Conservation (phyloP, 2,797 vertebrate species). For the Bucorvus abyssinicus region DNA sequence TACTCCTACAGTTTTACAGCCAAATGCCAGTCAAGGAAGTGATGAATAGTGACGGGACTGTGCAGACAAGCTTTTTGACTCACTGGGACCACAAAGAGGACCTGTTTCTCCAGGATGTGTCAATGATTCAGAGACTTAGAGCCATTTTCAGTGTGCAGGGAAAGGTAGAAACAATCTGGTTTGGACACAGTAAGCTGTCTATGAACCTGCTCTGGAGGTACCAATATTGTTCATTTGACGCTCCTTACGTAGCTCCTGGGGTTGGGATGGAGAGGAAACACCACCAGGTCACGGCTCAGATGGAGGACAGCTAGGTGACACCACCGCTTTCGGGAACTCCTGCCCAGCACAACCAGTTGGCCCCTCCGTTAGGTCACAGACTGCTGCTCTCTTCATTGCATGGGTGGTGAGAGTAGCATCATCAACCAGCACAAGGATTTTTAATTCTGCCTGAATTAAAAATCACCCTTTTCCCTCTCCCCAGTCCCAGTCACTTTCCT, state of each 20-base stretch:
- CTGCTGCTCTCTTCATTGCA: not conserved
- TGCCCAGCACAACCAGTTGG: not conserved
- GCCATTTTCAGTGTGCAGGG: not conserved
- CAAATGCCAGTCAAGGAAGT: slow-evolving; percentile 46
- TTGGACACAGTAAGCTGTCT: not conserved
- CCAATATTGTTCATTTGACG: not conserved
- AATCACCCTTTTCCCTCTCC: not conserved
- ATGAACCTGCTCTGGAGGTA: not conserved
- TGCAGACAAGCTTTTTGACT: not conserved
- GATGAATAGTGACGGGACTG: not conserved
- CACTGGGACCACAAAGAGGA: not conserved
- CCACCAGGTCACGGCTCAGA: not conserved
- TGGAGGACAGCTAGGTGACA: not conserved
- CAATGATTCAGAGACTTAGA: not conserved
- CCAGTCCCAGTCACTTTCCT: not conserved
- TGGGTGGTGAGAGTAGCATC: not conserved
- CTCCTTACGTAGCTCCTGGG: not conserved
- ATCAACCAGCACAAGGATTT: not conserved
- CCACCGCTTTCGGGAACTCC: not conserved
- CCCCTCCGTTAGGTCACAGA: not conserved
- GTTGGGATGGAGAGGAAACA: not conserved
- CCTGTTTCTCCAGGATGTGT: not conserved
- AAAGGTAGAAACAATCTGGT: not conserved
- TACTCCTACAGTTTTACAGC: not conserved
- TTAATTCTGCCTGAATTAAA: not conserved